A percentile compares a stretch with the other conserved stretches of the same genome.
These are phyloP conservation scores for Orussus abietinus DNA, from an alignment of 1,140 invertebrate genomes.

Conservation along the genomic window DNA sequence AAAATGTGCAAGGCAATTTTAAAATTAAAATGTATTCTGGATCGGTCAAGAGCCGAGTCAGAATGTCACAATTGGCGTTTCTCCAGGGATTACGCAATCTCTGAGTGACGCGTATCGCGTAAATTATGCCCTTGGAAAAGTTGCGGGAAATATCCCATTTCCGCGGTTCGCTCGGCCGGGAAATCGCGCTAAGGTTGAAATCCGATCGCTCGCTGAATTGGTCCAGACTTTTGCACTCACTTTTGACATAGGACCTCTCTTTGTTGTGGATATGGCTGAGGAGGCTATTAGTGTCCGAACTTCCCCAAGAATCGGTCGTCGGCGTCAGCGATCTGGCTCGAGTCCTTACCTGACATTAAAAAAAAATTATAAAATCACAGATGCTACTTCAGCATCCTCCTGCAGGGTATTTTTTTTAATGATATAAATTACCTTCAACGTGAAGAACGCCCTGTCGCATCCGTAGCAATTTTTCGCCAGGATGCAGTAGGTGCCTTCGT, in stretches of 20 bases:
- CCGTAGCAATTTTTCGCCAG: slow-evolving; percentile 88
- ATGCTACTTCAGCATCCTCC: too few relatives aligned
- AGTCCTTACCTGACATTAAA: slow-evolving; percentile 64
- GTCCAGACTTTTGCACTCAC: slow-evolving; percentile 50
- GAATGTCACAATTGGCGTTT: slow-evolving; percentile 19
- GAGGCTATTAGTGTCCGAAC: slow-evolving; percentile 37
- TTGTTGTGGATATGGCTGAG: slow-evolving; percentile 46
- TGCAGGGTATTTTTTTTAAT: slow-evolving; percentile 3
- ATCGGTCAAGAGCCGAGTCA: slow-evolving; percentile 22
- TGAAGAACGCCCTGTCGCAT: slow-evolving; percentile 78
- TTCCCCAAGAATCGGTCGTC: slow-evolving; percentile 58
- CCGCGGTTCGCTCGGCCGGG: too few relatives aligned
- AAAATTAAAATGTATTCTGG: slow-evolving; percentile 13
- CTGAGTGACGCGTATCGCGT: too few relatives aligned
- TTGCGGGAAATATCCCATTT: too few relatives aligned
- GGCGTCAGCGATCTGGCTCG: slow-evolving; percentile 65
- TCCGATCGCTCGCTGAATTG: not conserved
- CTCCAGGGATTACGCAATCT: slow-evolving; percentile 7
- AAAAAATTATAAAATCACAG: not conserved
- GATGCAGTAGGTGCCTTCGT: slow-evolving; percentile 93
- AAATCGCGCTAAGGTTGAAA: not conserved
- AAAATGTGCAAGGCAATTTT: too few relatives aligned
- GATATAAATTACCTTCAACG: slow-evolving; percentile 63
- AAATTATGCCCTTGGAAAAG: too few relatives aligned
- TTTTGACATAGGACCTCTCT: slow-evolving; percentile 57